Evolutionary conservation across 2,888 invertebrate genomes (phyloP), one percentile per base, ranked within the genome.

Genomic region (Romanomermis culicivorax): DNA sequence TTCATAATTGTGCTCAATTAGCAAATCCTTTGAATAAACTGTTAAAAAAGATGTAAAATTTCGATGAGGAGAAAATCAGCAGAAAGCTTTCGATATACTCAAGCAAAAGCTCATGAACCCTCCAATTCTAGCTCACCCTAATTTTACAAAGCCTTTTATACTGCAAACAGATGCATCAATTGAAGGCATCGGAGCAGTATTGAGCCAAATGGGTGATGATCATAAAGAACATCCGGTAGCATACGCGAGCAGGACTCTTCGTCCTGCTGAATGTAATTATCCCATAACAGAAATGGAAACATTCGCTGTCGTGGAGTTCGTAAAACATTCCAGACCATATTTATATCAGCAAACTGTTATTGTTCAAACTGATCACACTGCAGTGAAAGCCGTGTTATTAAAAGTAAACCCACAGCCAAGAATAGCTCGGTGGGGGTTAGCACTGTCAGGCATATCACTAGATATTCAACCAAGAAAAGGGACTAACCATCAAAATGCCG

Each of bases 111-210:
- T 2, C n/a, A n/a, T n/a, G n/a, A n/a, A n/a, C n/a, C n/a, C n/a
- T n/a, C n/a, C n/a, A n/a, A n/a, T n/a, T n/a, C 26, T 54, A 4
- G 54, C 50, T 23, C 29, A 54, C 24, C 50, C 54, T 23, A 29
- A 54, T 25, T 49, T 54, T 24, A 4, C 11, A 2, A 27, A 54
- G 26, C 50, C 30, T 7, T 51, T 49, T 11, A 24, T 30, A n/a
- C n/a, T n/a, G n/a, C n/a, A n/a, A n/a, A n/a, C n/a, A n/a, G n/a
- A n/a, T n/a, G n/a, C n/a, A n/a, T n/a, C n/a, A n/a, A n/a, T n/a
- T n/a, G n/a, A n/a, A n/a, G n/a, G n/a, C n/a, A n/a, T n/a, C n/a
- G n/a, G n/a, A n/a, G n/a, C n/a, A n/a, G n/a, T n/a, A n/a, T n/a
- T n/a, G n/a, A n/a, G n/a, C n/a, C n/a, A n/a, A 25, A 26, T 20